phyloP scores from a whole-genome alignment of 2,797 vertebrate species.

The Odontamblyopus rebecca region DNA sequence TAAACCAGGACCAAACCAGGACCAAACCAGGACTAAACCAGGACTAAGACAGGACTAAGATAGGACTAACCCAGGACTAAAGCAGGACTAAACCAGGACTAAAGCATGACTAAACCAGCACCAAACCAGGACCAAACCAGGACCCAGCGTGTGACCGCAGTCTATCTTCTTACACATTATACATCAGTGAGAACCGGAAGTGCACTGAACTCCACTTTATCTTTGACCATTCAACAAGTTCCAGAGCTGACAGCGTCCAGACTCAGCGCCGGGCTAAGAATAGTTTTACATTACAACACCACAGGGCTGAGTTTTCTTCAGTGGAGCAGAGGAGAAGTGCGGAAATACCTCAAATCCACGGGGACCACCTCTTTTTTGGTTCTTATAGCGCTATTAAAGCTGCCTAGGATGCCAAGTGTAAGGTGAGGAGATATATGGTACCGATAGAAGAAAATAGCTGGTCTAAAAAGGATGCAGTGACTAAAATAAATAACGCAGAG shows the following conservation, averaged over 20 bases:
- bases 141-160: not conserved
- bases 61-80: no score
- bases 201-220: not conserved
- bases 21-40: no score
- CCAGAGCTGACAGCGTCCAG: not conserved
- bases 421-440: not conserved
- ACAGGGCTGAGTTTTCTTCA: constrained; percentile 14
- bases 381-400: not conserved
- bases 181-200: constrained; percentile 1
- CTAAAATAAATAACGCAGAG: no score
- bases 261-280: constrained; percentile 50
- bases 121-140: not conserved
- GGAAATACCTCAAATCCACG: constrained; percentile 62
- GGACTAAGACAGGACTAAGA: no score
- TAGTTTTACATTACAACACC: constrained; percentile 32
- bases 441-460: no score
- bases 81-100: no score
- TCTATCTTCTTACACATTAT: not conserved
- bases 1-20: no score
- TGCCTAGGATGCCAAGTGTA: not conserved
- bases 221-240: constrained; percentile 1
- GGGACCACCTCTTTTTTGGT: constrained; percentile 34
- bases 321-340: constrained; percentile 59
- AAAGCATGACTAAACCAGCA: no score
- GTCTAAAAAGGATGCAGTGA: no score